These are phyloP conservation scores for Apantesis nais DNA, from an alignment of 2,888 invertebrate genomes.

Conservation along the genomic window DNA sequence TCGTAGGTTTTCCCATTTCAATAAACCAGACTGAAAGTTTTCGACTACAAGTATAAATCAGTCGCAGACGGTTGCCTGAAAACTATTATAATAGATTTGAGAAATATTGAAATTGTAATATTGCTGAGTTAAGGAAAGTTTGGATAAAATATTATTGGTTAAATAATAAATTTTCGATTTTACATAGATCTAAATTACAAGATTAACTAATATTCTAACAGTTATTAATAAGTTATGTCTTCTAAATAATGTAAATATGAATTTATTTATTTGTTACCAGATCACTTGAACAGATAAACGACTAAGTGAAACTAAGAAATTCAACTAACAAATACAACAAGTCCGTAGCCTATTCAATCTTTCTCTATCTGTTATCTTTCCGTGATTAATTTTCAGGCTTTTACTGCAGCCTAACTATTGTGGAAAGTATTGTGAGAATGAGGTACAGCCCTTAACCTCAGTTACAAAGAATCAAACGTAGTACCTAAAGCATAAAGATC, in stretches of 20 bases:
- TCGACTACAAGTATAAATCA: conserved; percentile 10
- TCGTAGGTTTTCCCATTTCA: conserved; percentile 9
- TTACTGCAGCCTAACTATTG: neutral
- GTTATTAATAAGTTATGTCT: neutral
- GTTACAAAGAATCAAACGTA: neutral
- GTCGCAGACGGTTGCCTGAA: conserved; percentile 11
- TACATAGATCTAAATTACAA: neutral
- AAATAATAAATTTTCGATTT: neutral
- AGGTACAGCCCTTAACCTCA: neutral
- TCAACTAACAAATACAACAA: no score
- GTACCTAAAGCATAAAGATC: neutral
- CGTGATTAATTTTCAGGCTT: neutral
- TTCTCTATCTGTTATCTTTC: no score
- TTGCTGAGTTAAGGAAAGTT: neutral
- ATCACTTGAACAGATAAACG: neutral
- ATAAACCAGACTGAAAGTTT: conserved; percentile 9
- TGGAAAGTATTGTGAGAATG: neutral
- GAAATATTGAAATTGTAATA: conserved; percentile 5
- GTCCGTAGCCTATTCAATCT: no score
- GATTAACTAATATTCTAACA: neutral
- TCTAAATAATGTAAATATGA: neutral
- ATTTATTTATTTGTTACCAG: no score
- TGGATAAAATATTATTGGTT: neutral
- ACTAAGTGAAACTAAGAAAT: no score
- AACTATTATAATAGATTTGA: conserved; percentile 9